A percentile compares a stretch with the other conserved stretches of the same genome.
These are phyloP conservation scores for Scaptomyza tumidula DNA, from an alignment of 2,888 invertebrate genomes.

Conservation along the genomic window DNA sequence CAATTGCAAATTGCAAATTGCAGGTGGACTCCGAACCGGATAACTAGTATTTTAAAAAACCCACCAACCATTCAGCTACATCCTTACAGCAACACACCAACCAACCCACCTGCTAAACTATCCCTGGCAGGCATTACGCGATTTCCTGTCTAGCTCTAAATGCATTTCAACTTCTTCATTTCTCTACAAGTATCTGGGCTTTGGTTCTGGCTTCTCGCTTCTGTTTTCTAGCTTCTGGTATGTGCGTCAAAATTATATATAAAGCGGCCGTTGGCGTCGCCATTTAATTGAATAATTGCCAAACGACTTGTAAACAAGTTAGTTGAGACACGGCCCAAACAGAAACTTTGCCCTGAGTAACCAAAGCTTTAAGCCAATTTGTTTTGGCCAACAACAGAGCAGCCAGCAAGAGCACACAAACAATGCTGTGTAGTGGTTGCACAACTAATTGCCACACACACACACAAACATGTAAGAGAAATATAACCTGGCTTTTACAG, in stretches of 20 bases:
- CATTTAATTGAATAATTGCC: constrained; percentile 76
- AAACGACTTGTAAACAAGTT: constrained; percentile 74
- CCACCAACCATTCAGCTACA: not conserved
- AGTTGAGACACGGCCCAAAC: constrained; percentile 21
- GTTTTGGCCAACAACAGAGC: constrained; percentile 38
- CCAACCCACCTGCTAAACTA: too few relatives aligned
- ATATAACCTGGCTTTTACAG: constrained; percentile 9
- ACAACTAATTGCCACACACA: constrained; percentile 26
- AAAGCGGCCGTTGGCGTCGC: constrained; percentile 51
- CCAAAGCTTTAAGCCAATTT: constrained; percentile 60
- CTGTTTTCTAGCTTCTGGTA: constrained; percentile 5
- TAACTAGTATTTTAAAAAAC: not conserved
- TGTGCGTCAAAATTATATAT: constrained; percentile 62
- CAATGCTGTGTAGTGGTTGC: constrained; percentile 36
- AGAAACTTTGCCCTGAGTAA: constrained; percentile 47
- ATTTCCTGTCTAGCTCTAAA: constrained; percentile 60
- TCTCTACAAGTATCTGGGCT: not conserved
- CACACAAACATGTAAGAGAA: not conserved
- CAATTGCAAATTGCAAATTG: constrained; percentile 23
- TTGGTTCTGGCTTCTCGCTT: too few relatives aligned
- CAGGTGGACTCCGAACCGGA: constrained; percentile 32
- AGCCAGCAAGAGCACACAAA: constrained; percentile 11
- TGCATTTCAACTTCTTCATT: constrained; percentile 53
- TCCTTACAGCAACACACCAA: not conserved
- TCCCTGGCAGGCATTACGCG: constrained; percentile 44